A percentile compares a stretch with the other conserved stretches of the same genome.
Evolutionary conservation across 2,113 vertebrate species (phyloP).

Genomic region (Nettapus auritus): DNA sequence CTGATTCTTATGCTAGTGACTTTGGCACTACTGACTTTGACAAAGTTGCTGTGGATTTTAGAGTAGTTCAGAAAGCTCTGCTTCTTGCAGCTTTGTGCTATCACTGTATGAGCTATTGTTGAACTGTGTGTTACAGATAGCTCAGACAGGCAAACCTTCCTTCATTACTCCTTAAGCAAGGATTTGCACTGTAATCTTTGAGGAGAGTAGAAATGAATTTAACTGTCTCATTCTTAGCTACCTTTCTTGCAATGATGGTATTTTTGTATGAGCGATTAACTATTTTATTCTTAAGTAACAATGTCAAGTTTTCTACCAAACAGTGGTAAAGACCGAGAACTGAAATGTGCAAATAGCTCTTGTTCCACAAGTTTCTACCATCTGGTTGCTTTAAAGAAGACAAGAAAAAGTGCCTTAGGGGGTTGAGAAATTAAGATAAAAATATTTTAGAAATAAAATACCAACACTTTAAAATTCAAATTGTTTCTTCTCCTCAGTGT

Average conservation of each 20-base stretch:
- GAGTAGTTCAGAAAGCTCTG: background rate
- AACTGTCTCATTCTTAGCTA: background rate
- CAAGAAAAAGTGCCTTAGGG: background rate
- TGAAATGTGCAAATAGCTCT: background rate
- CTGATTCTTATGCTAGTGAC: background rate
- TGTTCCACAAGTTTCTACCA: background rate
- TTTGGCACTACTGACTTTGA: background rate
- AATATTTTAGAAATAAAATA: constrained; percentile 21
- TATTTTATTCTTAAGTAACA: background rate
- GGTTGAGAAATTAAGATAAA: background rate
- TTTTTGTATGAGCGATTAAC: background rate
- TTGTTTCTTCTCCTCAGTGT: background rate
- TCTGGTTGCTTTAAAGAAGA: constrained; percentile 33
- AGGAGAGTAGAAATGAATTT: background rate
- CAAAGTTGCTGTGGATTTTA: background rate
- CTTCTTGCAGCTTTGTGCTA: background rate
- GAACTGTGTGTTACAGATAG: background rate
- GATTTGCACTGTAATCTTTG: background rate
- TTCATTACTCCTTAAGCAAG: background rate
- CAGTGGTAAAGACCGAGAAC: background rate
- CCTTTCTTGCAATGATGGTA: background rate
- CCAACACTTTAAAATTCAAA: background rate
- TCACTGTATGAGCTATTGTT: background rate
- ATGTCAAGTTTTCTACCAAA: background rate
- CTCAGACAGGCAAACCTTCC: background rate